Evolutionary conservation across 2,888 invertebrate genomes (phyloP).

Genomic region (Platycnemis pennipes): DNA sequence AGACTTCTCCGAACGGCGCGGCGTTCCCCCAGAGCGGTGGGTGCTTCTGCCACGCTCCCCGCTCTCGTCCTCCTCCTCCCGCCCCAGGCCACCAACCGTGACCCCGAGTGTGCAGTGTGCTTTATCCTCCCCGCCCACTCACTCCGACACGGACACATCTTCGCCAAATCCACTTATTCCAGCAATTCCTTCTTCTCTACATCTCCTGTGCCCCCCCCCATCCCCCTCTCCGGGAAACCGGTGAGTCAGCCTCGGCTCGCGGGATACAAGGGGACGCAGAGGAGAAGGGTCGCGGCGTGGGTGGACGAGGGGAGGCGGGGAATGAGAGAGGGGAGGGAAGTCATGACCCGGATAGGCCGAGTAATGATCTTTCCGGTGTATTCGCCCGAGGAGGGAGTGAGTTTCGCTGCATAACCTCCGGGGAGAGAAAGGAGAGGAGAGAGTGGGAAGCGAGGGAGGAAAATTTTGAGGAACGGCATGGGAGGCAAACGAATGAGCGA

Average conservation of each 20-base stretch:
- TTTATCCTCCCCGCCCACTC: background rate
- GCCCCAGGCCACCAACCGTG: background rate
- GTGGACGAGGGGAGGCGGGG: background rate
- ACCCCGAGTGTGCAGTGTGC: background rate
- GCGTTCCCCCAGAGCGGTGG: background rate
- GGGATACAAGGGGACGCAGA: background rate
- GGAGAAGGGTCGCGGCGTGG: background rate
- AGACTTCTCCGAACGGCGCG: background rate
- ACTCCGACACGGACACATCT: background rate
- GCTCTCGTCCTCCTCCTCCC: background rate
- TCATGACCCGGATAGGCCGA: slow-evolving; percentile 64
- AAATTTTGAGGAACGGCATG: background rate
- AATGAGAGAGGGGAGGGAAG: background rate
- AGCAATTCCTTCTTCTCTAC: background rate
- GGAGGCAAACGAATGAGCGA: no score
- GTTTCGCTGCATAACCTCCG: slow-evolving; percentile 32
- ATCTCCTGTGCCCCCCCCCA: background rate
- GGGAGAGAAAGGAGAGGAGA: background rate
- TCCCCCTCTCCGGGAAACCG: background rate
- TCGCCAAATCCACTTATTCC: background rate
- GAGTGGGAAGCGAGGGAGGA: background rate
- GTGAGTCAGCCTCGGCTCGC: background rate
- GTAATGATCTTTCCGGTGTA: slow-evolving; percentile 45
- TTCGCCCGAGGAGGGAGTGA: background rate
- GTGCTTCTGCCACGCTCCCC: background rate